A percentile compares a stretch with the other conserved stretches of the same genome.
Evolutionary conservation across 1,140 invertebrate genomes (phyloP).

Genomic region (Zaprionus kolodkinae): DNA sequence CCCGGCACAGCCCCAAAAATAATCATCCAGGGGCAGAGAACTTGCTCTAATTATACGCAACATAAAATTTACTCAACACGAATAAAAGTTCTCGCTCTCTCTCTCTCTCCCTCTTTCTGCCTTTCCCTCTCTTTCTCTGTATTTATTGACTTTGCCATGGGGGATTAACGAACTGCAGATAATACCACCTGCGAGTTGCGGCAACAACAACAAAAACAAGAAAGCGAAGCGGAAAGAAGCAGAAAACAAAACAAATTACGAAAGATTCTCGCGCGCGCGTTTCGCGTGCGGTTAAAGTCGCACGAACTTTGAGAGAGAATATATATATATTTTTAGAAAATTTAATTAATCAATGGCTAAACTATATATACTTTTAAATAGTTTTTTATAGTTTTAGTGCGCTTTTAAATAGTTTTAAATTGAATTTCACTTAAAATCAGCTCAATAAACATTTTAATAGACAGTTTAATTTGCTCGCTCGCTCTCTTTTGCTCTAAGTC

Average conservation of each 20-base stretch:
- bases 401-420: background rate
- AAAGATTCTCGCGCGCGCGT: background rate
- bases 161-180: slow-evolving; percentile 35
- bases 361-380: background rate
- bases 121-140: background rate
- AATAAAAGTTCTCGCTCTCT: slow-evolving; percentile 46
- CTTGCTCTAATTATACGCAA: slow-evolving; percentile 79
- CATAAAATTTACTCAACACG: slow-evolving; percentile 75
- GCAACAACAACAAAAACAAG: background rate
- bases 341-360: slow-evolving; percentile 15
- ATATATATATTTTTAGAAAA: slow-evolving; percentile 9
- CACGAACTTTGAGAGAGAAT: background rate
- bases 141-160: slow-evolving; percentile 32
- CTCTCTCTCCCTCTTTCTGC: background rate
- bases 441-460: background rate
- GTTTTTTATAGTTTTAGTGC: background rate
- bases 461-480: background rate
- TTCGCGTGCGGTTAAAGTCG: background rate
- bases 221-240: slow-evolving; percentile 1
- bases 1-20: slow-evolving; percentile 42
- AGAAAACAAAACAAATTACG: slow-evolving; percentile 32
- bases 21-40: slow-evolving; percentile 69
- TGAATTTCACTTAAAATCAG: background rate
- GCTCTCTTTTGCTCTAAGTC: no score
- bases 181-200: slow-evolving; percentile 15